phyloP scores from a whole-genome alignment of 2,797 vertebrate genomes.

The Tangara arthus region DNA sequence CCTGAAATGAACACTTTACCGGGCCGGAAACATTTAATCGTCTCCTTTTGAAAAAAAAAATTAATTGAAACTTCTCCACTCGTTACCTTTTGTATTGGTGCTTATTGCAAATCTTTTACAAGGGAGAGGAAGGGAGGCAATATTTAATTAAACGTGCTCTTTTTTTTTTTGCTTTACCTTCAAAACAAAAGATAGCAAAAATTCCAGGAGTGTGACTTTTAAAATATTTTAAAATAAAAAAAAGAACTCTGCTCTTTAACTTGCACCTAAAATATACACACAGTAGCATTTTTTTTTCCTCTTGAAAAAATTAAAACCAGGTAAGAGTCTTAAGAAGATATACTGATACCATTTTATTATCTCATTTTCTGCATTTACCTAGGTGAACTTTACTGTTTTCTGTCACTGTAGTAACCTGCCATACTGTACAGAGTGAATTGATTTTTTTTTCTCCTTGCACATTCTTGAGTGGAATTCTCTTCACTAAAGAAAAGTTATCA shows the following conservation, averaged over 20 bases:
- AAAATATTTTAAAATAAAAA: background rate
- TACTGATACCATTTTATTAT: background rate
- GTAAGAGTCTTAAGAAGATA: background rate
- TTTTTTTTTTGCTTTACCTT: background rate
- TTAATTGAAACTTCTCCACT: constrained; percentile 99
- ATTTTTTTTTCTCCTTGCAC: background rate
- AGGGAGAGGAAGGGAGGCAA: constrained; percentile 40
- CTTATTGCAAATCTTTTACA: constrained; percentile 75
- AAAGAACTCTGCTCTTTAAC: background rate
- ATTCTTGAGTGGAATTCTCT: constrained; percentile 36
- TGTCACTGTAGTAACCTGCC: background rate
- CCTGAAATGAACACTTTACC: constrained; percentile 99
- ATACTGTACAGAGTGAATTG: background rate
- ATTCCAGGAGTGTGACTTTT: background rate
- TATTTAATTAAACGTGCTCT: constrained; percentile 65
- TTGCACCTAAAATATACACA: background rate
- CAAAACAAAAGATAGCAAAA: constrained; percentile 47
- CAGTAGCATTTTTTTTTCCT: background rate
- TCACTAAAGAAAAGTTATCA: constrained; percentile 48
- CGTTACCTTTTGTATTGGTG: constrained; percentile 84
- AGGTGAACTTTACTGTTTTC: background rate
- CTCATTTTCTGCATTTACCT: background rate
- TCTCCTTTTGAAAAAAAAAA: constrained; percentile 89
- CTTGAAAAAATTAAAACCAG: background rate
- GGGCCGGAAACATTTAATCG: constrained; percentile 99